phyloP scores from a whole-genome alignment of 2,113 vertebrate genomes.

The Scophthalmus maximus region DNA sequence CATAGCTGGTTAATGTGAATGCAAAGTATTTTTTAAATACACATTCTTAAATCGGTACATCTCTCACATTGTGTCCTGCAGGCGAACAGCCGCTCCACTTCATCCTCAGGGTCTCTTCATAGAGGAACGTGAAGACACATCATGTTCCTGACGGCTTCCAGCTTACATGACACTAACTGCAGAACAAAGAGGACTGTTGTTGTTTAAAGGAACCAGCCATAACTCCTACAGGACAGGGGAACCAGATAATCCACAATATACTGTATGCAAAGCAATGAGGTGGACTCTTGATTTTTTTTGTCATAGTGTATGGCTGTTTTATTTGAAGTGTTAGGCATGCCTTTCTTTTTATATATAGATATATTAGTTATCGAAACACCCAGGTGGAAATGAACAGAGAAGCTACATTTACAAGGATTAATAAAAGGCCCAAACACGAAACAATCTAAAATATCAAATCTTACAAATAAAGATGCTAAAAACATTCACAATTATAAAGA shows the following conservation, averaged over 20 bases:
- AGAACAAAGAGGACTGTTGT: conserved; percentile 49
- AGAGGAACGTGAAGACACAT: conserved; percentile 88
- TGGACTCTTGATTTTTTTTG: conserved; percentile 32
- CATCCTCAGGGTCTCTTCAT: conserved; percentile 89
- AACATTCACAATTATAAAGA: conserved; percentile 2
- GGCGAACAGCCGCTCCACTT: conserved; percentile 86
- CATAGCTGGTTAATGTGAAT: too few species aligned
- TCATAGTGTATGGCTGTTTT: conserved; percentile 34
- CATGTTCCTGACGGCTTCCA: conserved; percentile 15
- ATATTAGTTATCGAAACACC: conserved; percentile 40
- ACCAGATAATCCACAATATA: conserved; percentile 49
- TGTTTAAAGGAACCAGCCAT: conserved; percentile 56
- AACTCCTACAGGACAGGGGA: conserved; percentile 30
- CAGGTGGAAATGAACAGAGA: conserved; percentile 21
- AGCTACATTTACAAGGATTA: background rate
- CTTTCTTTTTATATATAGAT: conserved; percentile 40
- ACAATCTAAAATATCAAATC: conserved; percentile 11
- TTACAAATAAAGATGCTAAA: conserved; percentile 3
- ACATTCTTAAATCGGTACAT: conserved; percentile 15
- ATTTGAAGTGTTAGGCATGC: conserved; percentile 55
- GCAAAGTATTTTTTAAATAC: too few species aligned
- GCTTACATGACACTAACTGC: conserved; percentile 17
- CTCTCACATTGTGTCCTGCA: conserved; percentile 55
- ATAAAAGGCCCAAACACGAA: background rate
- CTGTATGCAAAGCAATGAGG: conserved; percentile 49